phyloP scores from a whole-genome alignment of 2,797 vertebrate genomes.

The Pelochelys cantorii region DNA sequence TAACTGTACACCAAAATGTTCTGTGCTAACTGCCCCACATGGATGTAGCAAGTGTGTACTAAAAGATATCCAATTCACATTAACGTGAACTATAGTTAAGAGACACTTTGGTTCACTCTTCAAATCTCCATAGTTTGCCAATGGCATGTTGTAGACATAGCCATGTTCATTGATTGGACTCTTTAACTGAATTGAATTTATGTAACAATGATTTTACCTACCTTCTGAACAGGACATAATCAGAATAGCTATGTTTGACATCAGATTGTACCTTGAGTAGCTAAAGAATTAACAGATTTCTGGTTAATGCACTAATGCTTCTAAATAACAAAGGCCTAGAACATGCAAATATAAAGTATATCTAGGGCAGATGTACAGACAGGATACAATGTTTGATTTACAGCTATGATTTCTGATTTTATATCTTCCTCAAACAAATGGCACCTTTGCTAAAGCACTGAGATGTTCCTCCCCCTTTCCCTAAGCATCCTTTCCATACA shows the following conservation, averaged over 20 bases:
- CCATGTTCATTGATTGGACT: conserved; percentile 58
- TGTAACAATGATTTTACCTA: conserved; percentile 73
- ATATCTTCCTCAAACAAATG: conserved; percentile 62
- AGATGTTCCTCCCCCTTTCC: conserved; percentile 56
- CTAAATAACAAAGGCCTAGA: neutral
- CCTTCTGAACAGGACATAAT: conserved; percentile 70
- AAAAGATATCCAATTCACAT: neutral
- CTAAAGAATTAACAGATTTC: conserved; percentile 32
- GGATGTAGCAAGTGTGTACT: neutral
- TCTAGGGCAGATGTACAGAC: conserved; percentile 61
- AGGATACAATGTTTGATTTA: conserved; percentile 59
- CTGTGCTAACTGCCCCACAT: neutral
- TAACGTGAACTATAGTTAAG: neutral
- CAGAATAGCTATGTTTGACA: conserved; percentile 67
- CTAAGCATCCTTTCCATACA: conserved; percentile 48
- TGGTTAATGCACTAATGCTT: conserved; percentile 34
- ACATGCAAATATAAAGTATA: conserved; percentile 36
- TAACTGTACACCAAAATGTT: neutral
- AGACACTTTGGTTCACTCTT: neutral
- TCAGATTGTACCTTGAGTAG: conserved; percentile 48
- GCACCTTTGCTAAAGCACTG: conserved; percentile 67
- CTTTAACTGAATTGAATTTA: conserved; percentile 69
- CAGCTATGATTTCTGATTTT: conserved; percentile 57
- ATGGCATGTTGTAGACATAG: neutral
- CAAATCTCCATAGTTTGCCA: neutral